Percentiles rank a stretch among this genome's conserved stretches.
Evolutionary conservation across 2,113 vertebrate species (phyloP).

Genomic region (Cyanoramphus novaezelandiae): DNA sequence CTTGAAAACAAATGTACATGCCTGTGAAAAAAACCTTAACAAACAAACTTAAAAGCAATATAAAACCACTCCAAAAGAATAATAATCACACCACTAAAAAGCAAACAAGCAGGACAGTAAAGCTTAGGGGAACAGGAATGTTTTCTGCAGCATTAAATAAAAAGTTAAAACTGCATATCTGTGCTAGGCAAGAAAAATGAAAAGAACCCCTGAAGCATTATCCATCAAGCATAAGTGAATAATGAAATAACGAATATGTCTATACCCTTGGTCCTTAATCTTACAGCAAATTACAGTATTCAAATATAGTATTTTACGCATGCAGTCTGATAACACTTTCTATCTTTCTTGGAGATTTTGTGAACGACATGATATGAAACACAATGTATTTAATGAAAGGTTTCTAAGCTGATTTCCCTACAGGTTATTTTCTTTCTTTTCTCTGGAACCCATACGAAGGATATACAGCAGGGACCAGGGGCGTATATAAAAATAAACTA

Average conservation of each 20-base stretch:
- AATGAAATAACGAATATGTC: constrained; percentile 74
- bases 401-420: constrained; percentile 83
- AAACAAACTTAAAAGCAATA: neutral
- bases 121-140: constrained; percentile 1
- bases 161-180: constrained; percentile 60
- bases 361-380: constrained; percentile 78
- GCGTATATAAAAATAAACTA: constrained; percentile 84
- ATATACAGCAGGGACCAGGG: constrained; percentile 79
- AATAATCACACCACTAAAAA: constrained; percentile 10
- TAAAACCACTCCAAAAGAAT: constrained; percentile 13
- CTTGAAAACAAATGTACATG: constrained; percentile 2
- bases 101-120: constrained; percentile 34
- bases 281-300: constrained; percentile 82
- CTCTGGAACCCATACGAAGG: constrained; percentile 77
- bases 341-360: constrained; percentile 78
- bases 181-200: constrained; percentile 18
- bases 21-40: neutral
- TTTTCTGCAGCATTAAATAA: constrained; percentile 53
- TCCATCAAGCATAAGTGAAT: constrained; percentile 75
- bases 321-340: constrained; percentile 76
- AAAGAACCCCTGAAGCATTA: constrained; percentile 70
- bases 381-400: constrained; percentile 84
- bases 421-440: constrained; percentile 83
- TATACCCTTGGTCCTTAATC: constrained; percentile 76
- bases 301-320: constrained; percentile 78